Evolutionary conservation across 2,113 vertebrate species (phyloP).

Genomic region (Thalassoma bifasciatum): DNA sequence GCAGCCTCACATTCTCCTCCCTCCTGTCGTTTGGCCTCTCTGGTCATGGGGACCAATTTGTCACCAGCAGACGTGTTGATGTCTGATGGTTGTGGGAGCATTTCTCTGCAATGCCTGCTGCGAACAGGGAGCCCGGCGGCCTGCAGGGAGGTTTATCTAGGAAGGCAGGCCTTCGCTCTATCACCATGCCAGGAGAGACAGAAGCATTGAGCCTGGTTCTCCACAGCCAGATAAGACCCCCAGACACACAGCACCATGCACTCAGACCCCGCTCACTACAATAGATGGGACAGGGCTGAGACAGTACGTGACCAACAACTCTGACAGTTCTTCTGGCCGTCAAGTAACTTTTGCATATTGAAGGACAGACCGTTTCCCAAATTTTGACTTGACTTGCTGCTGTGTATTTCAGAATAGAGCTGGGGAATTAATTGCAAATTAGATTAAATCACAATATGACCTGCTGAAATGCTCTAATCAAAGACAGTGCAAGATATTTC

Average conservation of each 20-base stretch:
- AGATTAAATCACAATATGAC: too few relatives aligned
- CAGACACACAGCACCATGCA: conserved; percentile 57
- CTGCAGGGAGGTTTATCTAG: conserved; percentile 78
- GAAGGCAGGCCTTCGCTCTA: conserved; percentile 75
- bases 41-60: conserved; percentile 62
- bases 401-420: too few relatives aligned
- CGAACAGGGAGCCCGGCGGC: conserved; percentile 57
- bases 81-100: conserved; percentile 70
- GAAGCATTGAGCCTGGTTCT: conserved; percentile 57
- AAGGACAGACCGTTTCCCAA: neutral
- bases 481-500: too few relatives aligned
- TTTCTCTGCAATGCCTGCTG: conserved; percentile 56
- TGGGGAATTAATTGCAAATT: too few relatives aligned
- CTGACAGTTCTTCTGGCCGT: neutral
- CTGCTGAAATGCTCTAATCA: too few relatives aligned
- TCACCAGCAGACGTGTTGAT: conserved; percentile 59
- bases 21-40: conserved; percentile 54
- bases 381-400: neutral
- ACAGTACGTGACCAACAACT: neutral
- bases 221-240: conserved; percentile 74
- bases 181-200: conserved; percentile 75
- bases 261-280: conserved; percentile 61
- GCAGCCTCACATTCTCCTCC: conserved; percentile 30
- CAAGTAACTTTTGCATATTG: neutral
- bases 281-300: conserved; percentile 38